Conservation (phyloP, 2,888 invertebrate species). For the Holacanthella duospinosa region DNA sequence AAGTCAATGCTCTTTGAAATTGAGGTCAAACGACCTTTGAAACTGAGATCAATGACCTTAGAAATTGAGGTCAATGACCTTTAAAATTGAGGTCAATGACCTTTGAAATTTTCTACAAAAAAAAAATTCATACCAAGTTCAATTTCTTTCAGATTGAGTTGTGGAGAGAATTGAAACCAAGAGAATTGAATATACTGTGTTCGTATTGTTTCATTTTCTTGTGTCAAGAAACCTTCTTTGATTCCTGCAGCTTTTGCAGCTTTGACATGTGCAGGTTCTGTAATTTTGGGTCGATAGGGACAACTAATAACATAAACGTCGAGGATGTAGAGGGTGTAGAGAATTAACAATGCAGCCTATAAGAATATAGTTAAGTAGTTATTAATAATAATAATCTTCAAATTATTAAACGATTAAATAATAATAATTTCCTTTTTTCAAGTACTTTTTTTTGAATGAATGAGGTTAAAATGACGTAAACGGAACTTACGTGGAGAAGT, state of each 20-base stretch:
- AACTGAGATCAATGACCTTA: too few relatives aligned
- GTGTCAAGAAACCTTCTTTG: conserved; percentile 11
- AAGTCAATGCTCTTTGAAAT: too few relatives aligned
- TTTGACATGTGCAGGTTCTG: conserved; percentile 27
- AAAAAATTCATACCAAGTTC: neutral
- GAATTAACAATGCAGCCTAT: conserved; percentile 28
- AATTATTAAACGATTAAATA: too few relatives aligned
- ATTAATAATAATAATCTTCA: too few relatives aligned
- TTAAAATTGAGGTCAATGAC: neutral
- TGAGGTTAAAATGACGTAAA: too few relatives aligned
- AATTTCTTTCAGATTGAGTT: conserved; percentile 11
- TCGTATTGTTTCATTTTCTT: conserved; percentile 22
- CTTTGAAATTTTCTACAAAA: neutral
- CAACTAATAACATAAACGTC: conserved; percentile 35
- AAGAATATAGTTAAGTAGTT: neutral
- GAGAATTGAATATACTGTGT: conserved; percentile 35
- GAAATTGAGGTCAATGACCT: too few relatives aligned
- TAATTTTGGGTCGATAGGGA: conserved; percentile 35
- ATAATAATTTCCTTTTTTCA: too few relatives aligned
- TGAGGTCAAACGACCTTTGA: too few relatives aligned
- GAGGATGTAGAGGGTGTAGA: conserved; percentile 34
- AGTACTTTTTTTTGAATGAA: too few relatives aligned
- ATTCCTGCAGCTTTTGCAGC: conserved; percentile 30
- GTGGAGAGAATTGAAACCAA: conserved; percentile 34
- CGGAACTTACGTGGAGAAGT: conserved; percentile 22